phyloP scores from a whole-genome alignment of 2,888 invertebrate genomes.

The Drosophila leonis region DNA sequence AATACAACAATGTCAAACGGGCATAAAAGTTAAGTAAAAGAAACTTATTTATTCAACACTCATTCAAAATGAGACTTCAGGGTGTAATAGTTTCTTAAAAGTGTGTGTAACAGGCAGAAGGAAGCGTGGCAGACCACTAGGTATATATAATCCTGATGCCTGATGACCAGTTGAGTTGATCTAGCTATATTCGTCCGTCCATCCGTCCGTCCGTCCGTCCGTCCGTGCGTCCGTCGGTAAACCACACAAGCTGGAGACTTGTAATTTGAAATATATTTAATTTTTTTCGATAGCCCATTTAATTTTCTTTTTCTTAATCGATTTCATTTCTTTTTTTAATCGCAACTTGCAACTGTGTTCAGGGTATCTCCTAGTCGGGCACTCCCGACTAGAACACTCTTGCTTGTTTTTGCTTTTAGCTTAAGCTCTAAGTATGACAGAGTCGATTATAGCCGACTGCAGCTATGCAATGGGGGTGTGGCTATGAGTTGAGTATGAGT shows the following conservation, averaged over 20 bases:
- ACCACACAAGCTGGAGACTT: no score
- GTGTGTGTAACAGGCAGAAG: neutral
- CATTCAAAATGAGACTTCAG: neutral
- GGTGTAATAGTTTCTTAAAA: neutral
- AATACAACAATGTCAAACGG: neutral
- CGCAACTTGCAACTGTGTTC: neutral
- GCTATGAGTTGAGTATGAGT: constrained; percentile 2
- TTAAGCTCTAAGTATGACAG: constrained; percentile 2
- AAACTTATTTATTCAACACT: neutral
- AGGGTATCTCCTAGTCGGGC: neutral
- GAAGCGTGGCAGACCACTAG: neutral
- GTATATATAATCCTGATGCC: no score
- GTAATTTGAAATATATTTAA: no score
- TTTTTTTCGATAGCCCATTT: no score
- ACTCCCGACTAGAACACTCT: neutral
- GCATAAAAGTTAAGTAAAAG: neutral
- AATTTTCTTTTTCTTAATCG: neutral
- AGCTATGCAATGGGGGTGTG: constrained; percentile 1
- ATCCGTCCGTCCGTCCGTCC: no score
- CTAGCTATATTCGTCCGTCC: no score
- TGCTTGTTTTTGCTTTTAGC: neutral
- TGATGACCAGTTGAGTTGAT: no score
- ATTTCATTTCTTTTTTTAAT: neutral
- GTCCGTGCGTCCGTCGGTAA: no score
- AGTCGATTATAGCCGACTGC: neutral